Percentiles rank a stretch among this genome's conserved stretches.
These are phyloP conservation scores for Hydractinia echinata DNA, from an alignment of 30 jellyfish, hydroid and myxozoan species.

Conservation along the genomic window DNA sequence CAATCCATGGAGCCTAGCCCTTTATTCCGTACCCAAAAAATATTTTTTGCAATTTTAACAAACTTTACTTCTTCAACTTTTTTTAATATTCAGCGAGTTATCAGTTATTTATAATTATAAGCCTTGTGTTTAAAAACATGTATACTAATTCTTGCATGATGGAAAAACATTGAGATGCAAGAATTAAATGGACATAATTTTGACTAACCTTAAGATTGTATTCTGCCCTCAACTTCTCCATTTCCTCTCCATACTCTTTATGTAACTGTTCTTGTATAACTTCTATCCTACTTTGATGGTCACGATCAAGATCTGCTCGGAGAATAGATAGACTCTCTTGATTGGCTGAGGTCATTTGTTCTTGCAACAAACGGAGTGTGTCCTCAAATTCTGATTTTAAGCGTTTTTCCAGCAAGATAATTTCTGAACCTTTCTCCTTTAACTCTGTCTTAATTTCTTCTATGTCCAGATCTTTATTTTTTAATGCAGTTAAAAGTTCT, in stretches of 20 bases:
- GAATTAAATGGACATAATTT: no score
- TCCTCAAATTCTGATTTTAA: conserved; percentile 50
- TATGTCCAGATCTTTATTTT: conserved; percentile 1
- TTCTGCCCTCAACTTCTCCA: neutral
- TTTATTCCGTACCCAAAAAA: no score
- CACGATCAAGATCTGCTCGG: conserved; percentile 70
- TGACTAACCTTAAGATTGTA: neutral
- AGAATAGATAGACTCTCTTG: conserved; percentile 55
- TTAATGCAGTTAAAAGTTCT: no score
- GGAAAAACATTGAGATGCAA: no score
- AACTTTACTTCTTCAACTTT: no score
- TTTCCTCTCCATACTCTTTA: conserved; percentile 47
- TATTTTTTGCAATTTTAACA: no score
- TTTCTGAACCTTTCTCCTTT: conserved; percentile 40
- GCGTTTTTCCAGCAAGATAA: conserved; percentile 34
- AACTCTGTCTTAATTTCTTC: conserved; percentile 31
- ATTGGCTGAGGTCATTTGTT: conserved; percentile 43
- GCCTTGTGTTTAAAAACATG: no score
- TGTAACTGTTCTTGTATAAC: conserved; percentile 55
- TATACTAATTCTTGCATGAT: no score
- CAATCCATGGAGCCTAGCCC: no score
- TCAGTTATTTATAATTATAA: no score
- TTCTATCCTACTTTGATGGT: conserved; percentile 49
- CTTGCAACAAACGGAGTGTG: conserved; percentile 46
- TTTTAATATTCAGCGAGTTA: no score